phyloP scores from a whole-genome alignment of 2,113 vertebrate species.

The Polyodon spathula region DNA sequence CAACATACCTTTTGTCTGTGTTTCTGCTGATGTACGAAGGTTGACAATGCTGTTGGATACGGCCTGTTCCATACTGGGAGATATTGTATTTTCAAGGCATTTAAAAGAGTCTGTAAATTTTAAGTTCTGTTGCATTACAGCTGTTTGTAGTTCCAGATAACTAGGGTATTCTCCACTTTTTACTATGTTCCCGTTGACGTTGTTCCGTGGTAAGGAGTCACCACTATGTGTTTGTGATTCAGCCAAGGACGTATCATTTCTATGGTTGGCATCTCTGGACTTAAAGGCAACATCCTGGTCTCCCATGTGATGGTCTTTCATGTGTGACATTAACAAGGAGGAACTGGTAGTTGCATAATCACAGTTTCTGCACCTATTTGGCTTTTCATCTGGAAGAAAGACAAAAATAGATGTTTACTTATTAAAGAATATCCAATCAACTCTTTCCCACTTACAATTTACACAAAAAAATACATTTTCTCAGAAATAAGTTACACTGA shows the following conservation, averaged over 20 bases:
- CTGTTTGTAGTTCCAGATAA: slow-evolving; percentile 55
- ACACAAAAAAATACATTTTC: too few relatives aligned
- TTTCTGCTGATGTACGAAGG: not conserved
- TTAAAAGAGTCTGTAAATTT: slow-evolving; percentile 36
- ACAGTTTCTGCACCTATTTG: slow-evolving; percentile 53
- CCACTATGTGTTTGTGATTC: slow-evolving; percentile 19
- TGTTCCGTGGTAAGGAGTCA: slow-evolving; percentile 29
- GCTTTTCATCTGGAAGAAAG: slow-evolving; percentile 63
- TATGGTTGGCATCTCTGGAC: too few relatives aligned
- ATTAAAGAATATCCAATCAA: too few relatives aligned
- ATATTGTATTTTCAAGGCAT: slow-evolving; percentile 9
- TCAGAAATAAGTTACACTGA: too few relatives aligned
- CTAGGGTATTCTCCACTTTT: slow-evolving; percentile 47
- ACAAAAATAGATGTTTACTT: slow-evolving; percentile 1
- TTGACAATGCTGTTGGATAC: not conserved
- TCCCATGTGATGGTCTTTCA: slow-evolving; percentile 41
- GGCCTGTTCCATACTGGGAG: not conserved
- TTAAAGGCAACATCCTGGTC: slow-evolving; percentile 14
- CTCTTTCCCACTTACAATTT: too few relatives aligned
- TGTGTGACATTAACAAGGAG: slow-evolving; percentile 41
- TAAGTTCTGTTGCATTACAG: slow-evolving; percentile 48
- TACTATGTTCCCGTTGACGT: slow-evolving; percentile 30
- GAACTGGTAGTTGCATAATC: slow-evolving; percentile 51
- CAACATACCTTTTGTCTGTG: not conserved
- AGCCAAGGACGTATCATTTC: accelerated